Percentiles rank a stretch among this genome's conserved stretches.
These are phyloP conservation scores for Poecile atricapillus DNA, from an alignment of 2,113 vertebrate species.

Conservation along the genomic window DNA sequence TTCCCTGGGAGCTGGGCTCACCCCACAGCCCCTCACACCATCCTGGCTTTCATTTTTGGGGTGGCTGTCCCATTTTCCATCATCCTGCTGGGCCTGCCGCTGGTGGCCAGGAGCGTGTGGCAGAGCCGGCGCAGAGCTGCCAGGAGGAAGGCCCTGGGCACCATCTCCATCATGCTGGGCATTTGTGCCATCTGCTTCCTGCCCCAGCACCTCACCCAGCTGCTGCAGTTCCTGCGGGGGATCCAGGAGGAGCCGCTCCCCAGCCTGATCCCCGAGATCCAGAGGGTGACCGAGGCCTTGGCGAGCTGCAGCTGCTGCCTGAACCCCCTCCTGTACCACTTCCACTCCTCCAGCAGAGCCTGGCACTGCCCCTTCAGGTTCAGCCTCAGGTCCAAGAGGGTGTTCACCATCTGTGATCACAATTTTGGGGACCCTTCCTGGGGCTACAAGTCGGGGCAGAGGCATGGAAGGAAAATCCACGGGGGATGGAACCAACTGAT, in stretches of 20 bases:
- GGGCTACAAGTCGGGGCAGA: fast-evolving
- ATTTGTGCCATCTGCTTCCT: slow-evolving; percentile 83
- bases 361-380: slow-evolving; percentile 27
- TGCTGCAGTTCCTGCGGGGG: slow-evolving; percentile 72
- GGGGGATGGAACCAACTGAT: background rate
- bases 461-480: fast-evolving
- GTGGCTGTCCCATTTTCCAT: slow-evolving; percentile 70
- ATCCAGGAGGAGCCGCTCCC: background rate
- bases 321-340: slow-evolving; percentile 82
- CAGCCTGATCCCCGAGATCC: slow-evolving; percentile 46
- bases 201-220: slow-evolving; percentile 69
- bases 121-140: slow-evolving; percentile 5
- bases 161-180: slow-evolving; percentile 73
- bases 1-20: slow-evolving; percentile 59
- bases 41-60: slow-evolving; percentile 68
- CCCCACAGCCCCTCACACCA: slow-evolving; percentile 44
- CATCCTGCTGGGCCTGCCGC: slow-evolving; percentile 74
- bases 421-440: fast-evolving
- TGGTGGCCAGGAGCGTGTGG: slow-evolving; percentile 65
- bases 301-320: slow-evolving; percentile 78
- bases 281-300: slow-evolving; percentile 71
- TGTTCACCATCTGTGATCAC: slow-evolving; percentile 60
- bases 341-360: slow-evolving; percentile 67
- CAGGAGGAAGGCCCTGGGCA: slow-evolving; percentile 69
- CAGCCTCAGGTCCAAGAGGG: background rate